Conservation (phyloP, 2,888 invertebrate species). For the Anthrax anthrax region DNA sequence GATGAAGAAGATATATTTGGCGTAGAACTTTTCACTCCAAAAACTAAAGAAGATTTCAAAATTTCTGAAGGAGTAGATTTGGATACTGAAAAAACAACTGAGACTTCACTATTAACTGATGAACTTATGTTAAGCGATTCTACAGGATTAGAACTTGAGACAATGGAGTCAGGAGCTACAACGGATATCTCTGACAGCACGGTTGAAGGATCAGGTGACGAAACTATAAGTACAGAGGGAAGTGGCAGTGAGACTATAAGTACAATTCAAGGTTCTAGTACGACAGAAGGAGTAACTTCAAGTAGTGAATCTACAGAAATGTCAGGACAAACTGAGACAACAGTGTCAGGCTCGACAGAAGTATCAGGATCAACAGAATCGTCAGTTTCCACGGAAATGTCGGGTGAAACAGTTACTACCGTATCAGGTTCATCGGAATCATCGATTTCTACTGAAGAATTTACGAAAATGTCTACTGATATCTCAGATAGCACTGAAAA, state of each 20-base stretch:
- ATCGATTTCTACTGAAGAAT: constrained; percentile 7
- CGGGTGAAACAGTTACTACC: constrained; percentile 1
- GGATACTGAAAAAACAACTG: constrained; percentile 20
- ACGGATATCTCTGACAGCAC: constrained; percentile 6
- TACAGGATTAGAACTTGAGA: constrained; percentile 21
- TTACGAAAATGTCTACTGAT: constrained; percentile 1
- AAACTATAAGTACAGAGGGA: constrained; percentile 17
- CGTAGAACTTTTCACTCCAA: constrained; percentile 16
- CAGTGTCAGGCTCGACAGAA: neutral
- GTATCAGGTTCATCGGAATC: constrained; percentile 3
- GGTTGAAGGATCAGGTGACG: constrained; percentile 19
- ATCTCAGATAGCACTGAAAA: constrained; percentile 10
- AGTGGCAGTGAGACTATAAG: constrained; percentile 23
- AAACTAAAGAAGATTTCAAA: constrained; percentile 18
- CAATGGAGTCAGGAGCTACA: constrained; percentile 17
- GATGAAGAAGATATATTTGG: constrained; percentile 34
- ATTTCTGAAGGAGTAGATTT: constrained; percentile 22
- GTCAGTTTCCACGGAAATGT: neutral
- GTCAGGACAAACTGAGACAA: neutral
- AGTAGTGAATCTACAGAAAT: neutral
- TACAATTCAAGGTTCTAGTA: constrained; percentile 16
- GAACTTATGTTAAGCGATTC: constrained; percentile 40
- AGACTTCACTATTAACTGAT: constrained; percentile 31
- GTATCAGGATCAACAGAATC: neutral
- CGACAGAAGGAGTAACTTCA: neutral